Evolutionary conservation across 2,797 vertebrate species (phyloP), one percentile per base, ranked within the genome.

Genomic region (Onychomys torridus): DNA sequence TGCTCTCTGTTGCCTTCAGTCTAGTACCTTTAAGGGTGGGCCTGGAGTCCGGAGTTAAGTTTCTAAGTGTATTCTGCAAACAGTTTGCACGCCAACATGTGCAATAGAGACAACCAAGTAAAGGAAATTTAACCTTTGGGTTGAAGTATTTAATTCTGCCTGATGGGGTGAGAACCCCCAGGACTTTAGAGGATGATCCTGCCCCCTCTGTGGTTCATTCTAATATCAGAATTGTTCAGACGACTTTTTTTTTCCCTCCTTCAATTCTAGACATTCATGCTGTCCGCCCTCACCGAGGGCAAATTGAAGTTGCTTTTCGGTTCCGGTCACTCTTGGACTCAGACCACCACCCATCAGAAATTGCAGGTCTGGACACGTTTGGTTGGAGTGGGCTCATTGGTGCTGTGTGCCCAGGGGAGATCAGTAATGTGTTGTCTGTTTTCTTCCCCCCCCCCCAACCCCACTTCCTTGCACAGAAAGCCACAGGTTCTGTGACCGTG

Each of bases 281-380:
- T 1, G 97, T 99, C 96, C 99, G 99, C 32, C 99, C 99, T 14
- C 99, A 99, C 91, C 99, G 97, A 4, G 99, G 99, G 86, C 99
- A 99, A 98, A 98, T 99, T 46, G 99, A 99, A 96, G 99, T 99
- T 94, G 99, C 99, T 13, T 99, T 98, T 91, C 99, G 99, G 40
- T 99, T 99, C 98, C 99, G 99, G 81, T 99, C 99, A 0, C 99
- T 99, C 75, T 98, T 99, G 93, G 99, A 99, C 97, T 99, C 99
- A 0, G 99, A 99, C 97, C 99, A 99, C 91, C 99, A 99, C 91
- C 99, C 99, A 0, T 99, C 99, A 89, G 98, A 99, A 98, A 99
- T 99, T 97, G 99, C 99, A 99, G 99, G 99, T 99, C 37, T 76
- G 96, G 73, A 52, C 81, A 6, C 73, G 32, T 90, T 57, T 61